phyloP scores from a whole-genome alignment of 2,888 invertebrate species.

The Lasioglossum calceatum region DNA sequence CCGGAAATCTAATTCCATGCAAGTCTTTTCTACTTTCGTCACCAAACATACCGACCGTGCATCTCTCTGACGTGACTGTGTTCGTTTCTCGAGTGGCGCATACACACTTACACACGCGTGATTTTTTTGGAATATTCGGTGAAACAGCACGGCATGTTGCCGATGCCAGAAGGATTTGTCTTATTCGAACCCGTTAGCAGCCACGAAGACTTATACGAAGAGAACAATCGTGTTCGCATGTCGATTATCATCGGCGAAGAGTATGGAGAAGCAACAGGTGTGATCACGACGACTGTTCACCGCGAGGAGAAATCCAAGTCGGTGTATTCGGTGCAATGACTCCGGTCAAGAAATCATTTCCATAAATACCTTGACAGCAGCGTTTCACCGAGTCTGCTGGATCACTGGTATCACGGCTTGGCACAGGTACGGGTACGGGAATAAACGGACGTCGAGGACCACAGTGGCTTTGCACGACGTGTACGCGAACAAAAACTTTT shows the following conservation, averaged over 20 bases:
- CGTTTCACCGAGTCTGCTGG: constrained; percentile 59
- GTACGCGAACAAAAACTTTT: constrained; percentile 27
- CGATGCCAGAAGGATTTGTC: constrained; percentile 27
- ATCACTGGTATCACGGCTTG: constrained; percentile 41
- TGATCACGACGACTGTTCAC: constrained; percentile 48
- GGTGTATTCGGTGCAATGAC: constrained; percentile 60
- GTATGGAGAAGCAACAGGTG: constrained; percentile 67
- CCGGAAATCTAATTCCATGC: constrained; percentile 16
- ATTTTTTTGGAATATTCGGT: background rate
- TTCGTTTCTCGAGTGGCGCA: background rate
- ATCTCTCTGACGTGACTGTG: background rate
- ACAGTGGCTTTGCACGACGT: constrained; percentile 27
- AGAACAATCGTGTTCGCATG: constrained; percentile 23
- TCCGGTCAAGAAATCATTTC: constrained; percentile 68
- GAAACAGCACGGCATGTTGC: constrained; percentile 8
- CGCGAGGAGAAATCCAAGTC: constrained; percentile 52
- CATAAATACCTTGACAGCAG: constrained; percentile 74
- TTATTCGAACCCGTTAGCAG: constrained; percentile 32
- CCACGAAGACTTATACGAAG: background rate
- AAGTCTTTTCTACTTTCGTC: constrained; percentile 12
- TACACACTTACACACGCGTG: background rate
- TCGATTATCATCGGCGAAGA: constrained; percentile 50
- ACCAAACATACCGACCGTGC: constrained; percentile 7
- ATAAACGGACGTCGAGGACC: constrained; percentile 45
- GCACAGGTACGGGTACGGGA: constrained; percentile 42